Evolutionary conservation across 2,888 invertebrate genomes (phyloP).

Genomic region (Anticlea derivata): DNA sequence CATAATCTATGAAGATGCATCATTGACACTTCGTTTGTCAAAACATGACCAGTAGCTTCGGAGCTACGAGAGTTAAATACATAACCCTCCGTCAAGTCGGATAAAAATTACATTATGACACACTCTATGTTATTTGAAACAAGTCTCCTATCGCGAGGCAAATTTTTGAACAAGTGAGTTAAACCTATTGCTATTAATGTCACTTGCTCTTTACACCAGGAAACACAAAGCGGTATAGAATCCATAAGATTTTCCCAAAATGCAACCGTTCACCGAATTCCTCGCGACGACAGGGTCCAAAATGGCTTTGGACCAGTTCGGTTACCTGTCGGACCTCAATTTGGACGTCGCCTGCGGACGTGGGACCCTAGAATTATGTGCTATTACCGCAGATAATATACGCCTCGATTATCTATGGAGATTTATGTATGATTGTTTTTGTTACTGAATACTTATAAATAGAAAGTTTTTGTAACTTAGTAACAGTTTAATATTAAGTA

Average conservation of each 20-base stretch:
- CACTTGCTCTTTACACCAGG: not conserved
- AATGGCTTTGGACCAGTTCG: constrained; percentile 34
- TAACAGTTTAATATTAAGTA: constrained; percentile 7
- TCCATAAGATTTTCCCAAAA: not conserved
- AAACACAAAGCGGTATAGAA: not conserved
- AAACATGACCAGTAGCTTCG: too few relatives aligned
- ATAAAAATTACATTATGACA: too few relatives aligned
- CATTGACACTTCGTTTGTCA: too few relatives aligned
- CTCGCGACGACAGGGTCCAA: not conserved
- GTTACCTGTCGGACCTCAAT: constrained; percentile 42
- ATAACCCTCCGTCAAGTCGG: too few relatives aligned
- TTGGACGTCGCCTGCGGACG: constrained; percentile 42
- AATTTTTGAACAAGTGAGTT: too few relatives aligned
- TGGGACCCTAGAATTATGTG: constrained; percentile 53
- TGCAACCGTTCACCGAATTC: constrained; percentile 19
- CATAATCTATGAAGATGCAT: too few relatives aligned
- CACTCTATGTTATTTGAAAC: too few relatives aligned
- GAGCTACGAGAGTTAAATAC: too few relatives aligned
- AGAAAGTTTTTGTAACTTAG: constrained; percentile 37
- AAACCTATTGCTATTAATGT: too few relatives aligned
- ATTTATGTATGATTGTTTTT: constrained; percentile 51
- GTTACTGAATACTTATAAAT: constrained; percentile 28
- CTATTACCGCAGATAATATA: constrained; percentile 46
- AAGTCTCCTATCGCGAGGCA: too few relatives aligned
- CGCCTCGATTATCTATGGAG: constrained; percentile 46